Evolutionary conservation across 2,888 invertebrate species (phyloP), one percentile per base, ranked within the genome.

Genomic region (Heliconius cydno): DNA sequence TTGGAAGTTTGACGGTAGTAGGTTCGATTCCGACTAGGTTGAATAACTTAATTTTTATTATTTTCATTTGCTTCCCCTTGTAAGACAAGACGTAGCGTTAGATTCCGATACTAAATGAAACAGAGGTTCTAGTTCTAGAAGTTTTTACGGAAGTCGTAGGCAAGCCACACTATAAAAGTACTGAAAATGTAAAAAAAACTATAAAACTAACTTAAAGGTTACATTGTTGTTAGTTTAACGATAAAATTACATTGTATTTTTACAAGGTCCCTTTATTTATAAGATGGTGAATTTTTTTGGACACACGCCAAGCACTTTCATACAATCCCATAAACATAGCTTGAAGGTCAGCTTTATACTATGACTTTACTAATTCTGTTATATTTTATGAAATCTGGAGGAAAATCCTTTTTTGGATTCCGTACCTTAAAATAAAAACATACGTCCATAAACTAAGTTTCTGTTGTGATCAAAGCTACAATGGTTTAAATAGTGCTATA

Each of bases 251-350:
- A 70, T 25, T 41, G 25, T 70, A 70, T 70, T 46, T 41, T 70
- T 70, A 46, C 41, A 28, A 46, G 15, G 25, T 25, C 1, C 15
- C 15, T 19, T 70, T 70, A 25, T 70, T 25, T 41, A 68, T 41
- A 41, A n/a, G n/a, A 70, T 70, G 41, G 70, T 41, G 70, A 68
- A 25, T n/a, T 41, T 25, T 41, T 70, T 70, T 70, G 70, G 70
- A 25, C 41, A 41, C 70, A 25, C 1, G 70, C 70, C 70, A 70
- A 41, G 15, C 41, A 41, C 41, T 70, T 25, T 70, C 41, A 41
- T 15, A 9, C 22, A 12, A 34, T 34, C 67, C 9, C 70, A 70
- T 70, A 41, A 41, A 41, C 25, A 70, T n/a, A 6, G 41, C 41
- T 25, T 25, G 41, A 70, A 70, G 70, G 70, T 70, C 70, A 70